Base-by-base conservation (phyloP, 2,113 vertebrate species). In the Perca flavescens region DNA sequence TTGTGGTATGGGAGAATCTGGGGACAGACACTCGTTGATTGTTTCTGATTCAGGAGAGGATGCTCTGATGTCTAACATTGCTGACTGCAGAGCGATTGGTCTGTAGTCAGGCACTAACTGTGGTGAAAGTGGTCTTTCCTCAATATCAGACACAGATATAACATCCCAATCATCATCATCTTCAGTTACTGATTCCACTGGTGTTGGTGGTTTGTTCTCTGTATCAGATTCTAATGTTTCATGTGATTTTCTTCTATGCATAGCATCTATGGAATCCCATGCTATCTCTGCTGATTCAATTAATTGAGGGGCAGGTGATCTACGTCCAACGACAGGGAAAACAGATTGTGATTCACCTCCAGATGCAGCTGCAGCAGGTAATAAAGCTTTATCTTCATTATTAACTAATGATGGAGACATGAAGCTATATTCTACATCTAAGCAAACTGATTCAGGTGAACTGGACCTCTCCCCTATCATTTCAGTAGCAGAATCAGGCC, bases 391-490 rank as follows among this genome's bases (percentile, higher is more conserved):
- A 7, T 77, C 25, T 65, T 86, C 72, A 67, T 61, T 22, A 28
- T 78, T 31, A 36, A 87, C 43, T 14, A 75, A 62, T 34, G 10
- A 19, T 66, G 40, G 50, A 76, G 58, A 84, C 16, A 50, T 43
- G 6, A 50, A 71, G 16, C 56, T 34, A 73, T 74, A 54, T n/a
- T 87, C 91, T 49, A 77, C 15, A 72, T 84, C 73, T 10, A 79
- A 88, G 22, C 61, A 77, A 28, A 66, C 22, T 9, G 90, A 90
- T 56, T 91, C 86, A 66, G 70, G 65, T 71, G 92, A 91, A 66
- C 73, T 15, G 50, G 82, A 80, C 82, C 74, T 81, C 31, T 52
- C 86, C 22, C 67, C 68, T 65, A 7, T 61, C 34, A 74, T 21
- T 53, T 49, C 7, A 52, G 57, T 3, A 43, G 16, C 21, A 40